Conservation (phyloP, 2,797 vertebrate genomes). For the Hoplostethus mediterraneus region DNA sequence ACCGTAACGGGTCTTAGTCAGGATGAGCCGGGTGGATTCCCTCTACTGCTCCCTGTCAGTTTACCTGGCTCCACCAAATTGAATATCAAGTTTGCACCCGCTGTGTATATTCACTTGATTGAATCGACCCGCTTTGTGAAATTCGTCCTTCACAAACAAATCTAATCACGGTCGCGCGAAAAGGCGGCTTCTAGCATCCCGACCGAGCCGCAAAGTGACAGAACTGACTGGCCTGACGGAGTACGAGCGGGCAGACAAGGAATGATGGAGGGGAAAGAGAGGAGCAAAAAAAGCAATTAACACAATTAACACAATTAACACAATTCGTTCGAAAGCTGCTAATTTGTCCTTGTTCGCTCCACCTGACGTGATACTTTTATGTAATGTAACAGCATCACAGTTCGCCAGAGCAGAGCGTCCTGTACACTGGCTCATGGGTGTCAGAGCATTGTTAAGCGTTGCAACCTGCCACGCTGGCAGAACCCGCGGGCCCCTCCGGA, state of each 20-base stretch:
- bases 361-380: conserved; percentile 7
- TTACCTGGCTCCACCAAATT: conserved; percentile 36
- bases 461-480: conserved; percentile 59
- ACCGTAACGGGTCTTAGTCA: conserved; percentile 34
- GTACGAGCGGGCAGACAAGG: conserved; percentile 15
- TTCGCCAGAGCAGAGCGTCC: conserved; percentile 25
- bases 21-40: conserved; percentile 20
- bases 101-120: conserved; percentile 53
- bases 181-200: conserved; percentile 20
- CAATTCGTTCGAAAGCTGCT: conserved; percentile 6
- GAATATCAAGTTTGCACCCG: conserved; percentile 54
- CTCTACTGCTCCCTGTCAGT: conserved; percentile 47
- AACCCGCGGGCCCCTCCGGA: conserved; percentile 51
- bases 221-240: background rate
- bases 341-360: conserved; percentile 4
- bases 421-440: conserved; percentile 32
- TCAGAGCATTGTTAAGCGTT: conserved; percentile 51
- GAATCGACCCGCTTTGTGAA: conserved; percentile 28
- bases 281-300: conserved; percentile 12
- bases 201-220: background rate
- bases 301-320: background rate
- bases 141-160: conserved; percentile 57
- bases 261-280: background rate
- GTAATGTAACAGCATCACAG: conserved; percentile 15
- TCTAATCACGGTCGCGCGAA: conserved; percentile 40